Evolutionary conservation across 2,797 vertebrate genomes (phyloP), one percentile per base, ranked within the genome.

Genomic region (Apogon hyalosoma): DNA sequence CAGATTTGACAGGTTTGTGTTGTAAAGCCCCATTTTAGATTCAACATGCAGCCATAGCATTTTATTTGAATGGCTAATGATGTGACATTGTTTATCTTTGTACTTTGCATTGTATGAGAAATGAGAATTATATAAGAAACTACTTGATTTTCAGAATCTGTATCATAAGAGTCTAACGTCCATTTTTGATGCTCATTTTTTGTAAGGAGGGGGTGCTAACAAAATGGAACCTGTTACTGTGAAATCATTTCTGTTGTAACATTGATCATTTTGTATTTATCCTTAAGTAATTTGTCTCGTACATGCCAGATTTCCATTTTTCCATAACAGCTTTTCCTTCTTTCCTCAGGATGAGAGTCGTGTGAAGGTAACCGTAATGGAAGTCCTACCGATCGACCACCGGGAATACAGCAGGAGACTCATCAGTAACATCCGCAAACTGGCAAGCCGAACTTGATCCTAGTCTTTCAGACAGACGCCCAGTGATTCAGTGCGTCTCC

Each of bases 361-460:
- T 50, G 90, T 97, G 86, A 97, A 96, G 87, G 95, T 95, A 54
- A 95, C 95, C 0, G 94, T 95, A 0, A 0, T 94, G 87, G 95
- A 97, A 0, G 89, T 96, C 82, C 95, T 93, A 51, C 95, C 95
- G 0, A 80, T 97, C 46, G 92, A 96, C 93, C 92, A 96, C 92
- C 92, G 88, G 83, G 95, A 96, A 4, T 95, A 97, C 77, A 88
- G 94, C 93, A 91, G 89, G 78, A 92, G 94, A 62, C 53, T 97
- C 80, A 92, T 97, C 43, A 21, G 55, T 16, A 94, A 81, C 91
- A 97, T 98, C 92, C 90, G 86, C 68, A 95, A 73, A 73, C 86
- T 90, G 83, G 55, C 87, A 61, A 2, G 18, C 49, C 86, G 71
- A 76, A 58, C 18, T 15, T 11, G 4, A 55, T 48, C 68, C 33